Evolutionary conservation across 1,140 invertebrate genomes (phyloP).

Genomic region (Orius laevigatus): DNA sequence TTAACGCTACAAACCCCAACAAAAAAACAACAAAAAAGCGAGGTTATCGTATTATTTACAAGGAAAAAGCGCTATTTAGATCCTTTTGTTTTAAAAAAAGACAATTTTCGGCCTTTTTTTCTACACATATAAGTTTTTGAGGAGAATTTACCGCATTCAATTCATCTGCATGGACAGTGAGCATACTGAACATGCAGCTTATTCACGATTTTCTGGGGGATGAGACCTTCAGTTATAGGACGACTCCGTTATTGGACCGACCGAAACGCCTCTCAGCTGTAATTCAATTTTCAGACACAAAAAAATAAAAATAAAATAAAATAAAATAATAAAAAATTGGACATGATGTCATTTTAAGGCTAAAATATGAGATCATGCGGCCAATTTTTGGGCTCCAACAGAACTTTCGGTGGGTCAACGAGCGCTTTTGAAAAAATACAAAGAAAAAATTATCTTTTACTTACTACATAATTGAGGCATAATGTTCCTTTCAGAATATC

Average conservation of each 20-base stretch:
- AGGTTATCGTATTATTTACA: conserved; percentile 1
- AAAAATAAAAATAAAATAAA: conserved; percentile 11
- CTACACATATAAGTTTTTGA: background rate
- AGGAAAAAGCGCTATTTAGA: conserved; percentile 6
- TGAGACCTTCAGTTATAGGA: background rate
- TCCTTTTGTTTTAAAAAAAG: conserved; percentile 5
- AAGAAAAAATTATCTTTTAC: background rate
- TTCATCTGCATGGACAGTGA: background rate
- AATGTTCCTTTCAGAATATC: conserved; percentile 9
- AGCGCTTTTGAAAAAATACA: no score
- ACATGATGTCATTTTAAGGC: background rate
- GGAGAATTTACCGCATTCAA: conserved; percentile 8
- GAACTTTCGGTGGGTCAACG: background rate
- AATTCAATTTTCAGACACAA: conserved; percentile 10
- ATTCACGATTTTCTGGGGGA: conserved; percentile 1
- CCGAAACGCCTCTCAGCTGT: conserved; percentile 13
- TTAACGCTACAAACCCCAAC: no score
- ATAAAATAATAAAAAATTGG: conserved; percentile 8
- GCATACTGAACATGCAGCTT: background rate
- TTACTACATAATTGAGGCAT: background rate
- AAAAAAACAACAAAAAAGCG: no score
- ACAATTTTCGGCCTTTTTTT: background rate
- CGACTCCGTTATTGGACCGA: conserved; percentile 12
- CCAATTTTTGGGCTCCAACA: background rate
- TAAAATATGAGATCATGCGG: background rate